Evolutionary conservation across 2,797 vertebrate genomes (phyloP).

Genomic region (Pipistrellus kuhlii): DNA sequence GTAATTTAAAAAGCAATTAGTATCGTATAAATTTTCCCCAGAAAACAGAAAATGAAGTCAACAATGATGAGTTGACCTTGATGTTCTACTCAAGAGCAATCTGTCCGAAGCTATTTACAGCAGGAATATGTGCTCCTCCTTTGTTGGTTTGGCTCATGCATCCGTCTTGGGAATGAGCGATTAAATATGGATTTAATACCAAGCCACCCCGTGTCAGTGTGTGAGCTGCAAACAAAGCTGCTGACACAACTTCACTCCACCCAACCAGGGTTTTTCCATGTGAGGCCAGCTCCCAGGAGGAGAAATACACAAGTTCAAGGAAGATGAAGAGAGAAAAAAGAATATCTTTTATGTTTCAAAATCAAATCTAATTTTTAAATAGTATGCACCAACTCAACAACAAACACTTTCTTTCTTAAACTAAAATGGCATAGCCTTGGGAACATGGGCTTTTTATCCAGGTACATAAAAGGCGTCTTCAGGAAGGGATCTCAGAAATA

Average conservation of each 20-base stretch:
- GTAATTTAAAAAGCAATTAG: constrained; percentile 54
- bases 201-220: constrained; percentile 31
- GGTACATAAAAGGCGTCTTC: not conserved
- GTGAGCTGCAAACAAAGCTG: constrained; percentile 58
- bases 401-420: not conserved
- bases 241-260: not conserved
- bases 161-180: constrained; percentile 63
- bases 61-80: constrained; percentile 45
- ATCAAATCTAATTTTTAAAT: constrained; percentile 35
- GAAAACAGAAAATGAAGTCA: constrained; percentile 59
- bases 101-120: constrained; percentile 61
- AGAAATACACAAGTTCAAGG: constrained; percentile 50
- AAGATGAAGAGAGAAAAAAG: not conserved
- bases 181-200: constrained; percentile 54
- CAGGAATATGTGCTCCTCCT: constrained; percentile 20
- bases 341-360: constrained; percentile 23
- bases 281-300: constrained; percentile 33
- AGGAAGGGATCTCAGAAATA: not conserved
- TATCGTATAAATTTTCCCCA: constrained; percentile 21
- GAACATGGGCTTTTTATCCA: not conserved
- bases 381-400: not conserved
- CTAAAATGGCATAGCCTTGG: not conserved
- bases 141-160: constrained; percentile 30
- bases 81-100: constrained; percentile 17
- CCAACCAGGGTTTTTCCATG: not conserved